Base-by-base conservation (phyloP, 2,797 vertebrate species). In the Sebastolobus alascanus region DNA sequence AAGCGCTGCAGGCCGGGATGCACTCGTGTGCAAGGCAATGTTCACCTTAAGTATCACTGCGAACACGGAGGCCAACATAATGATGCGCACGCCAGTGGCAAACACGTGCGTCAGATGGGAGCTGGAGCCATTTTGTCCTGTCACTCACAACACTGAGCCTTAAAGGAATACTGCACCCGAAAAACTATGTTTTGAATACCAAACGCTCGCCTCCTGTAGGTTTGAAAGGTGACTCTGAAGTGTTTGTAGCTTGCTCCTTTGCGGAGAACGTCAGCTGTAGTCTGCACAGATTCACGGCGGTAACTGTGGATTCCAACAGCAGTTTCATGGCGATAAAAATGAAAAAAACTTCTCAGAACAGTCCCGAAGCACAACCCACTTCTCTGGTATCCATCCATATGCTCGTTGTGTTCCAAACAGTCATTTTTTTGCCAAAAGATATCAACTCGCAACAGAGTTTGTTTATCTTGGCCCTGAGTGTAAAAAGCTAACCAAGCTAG, bases 101-200 rank as follows among this genome's bases (percentile, higher is more conserved):
- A 80, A 84, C 74, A 81, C 14, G 50, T 84, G 87, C 69, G 68
- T 81, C 77, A 66, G 52, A 87, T 74, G 68, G 61, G 59, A 79
- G 58, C 77, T 18, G 18, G 66, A 73, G 82, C 69, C 76, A 78
- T 87, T 87, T 73, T 78, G 68, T 66, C 67, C 81, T 83, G 75
- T 91, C 90, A 84, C 65, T 91, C 77, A 68, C 63, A 59, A 50
- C 59, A 35, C 65, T 4, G 38, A 87, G 74, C 63, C 80, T 82
- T 85, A 78, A 73, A 88, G 74, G 56, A 80, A 59, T 66, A 73
- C 59, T 38, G 22, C 46, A n/a, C n/a, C 2, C 4, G 33, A 72
- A 83, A 83, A 65, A 56, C 3, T 5, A 12, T 22, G 59, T 16
- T 72, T 18, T 72, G 77, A 83, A 81, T 81, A 78, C 69, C 59